Base-by-base conservation (phyloP, 1,140 invertebrate species). In the Pseudachorutes palmiensis region DNA sequence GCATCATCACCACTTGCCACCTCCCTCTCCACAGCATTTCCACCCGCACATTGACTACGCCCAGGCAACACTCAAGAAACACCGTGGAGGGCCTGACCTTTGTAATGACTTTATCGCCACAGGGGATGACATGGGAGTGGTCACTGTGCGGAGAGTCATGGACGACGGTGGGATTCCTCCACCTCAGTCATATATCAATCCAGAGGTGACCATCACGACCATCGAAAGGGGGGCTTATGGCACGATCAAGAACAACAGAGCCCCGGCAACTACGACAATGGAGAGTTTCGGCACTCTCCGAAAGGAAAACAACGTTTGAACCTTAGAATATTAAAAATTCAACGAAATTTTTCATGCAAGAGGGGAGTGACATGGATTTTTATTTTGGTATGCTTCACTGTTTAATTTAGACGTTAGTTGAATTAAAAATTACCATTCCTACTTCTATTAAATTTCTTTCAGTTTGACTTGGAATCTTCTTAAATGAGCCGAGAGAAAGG, bases 301-400 rank as follows among this genome's bases (percentile, higher is more conserved):
- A 57, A 73, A 73, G 41, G 72, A 73, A 60, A 73, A 73, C 62
- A 73, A 73, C 45, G 32, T 73, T 29, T 73, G 70, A 55, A 57
- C 49, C 48, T 51, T 31, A 45, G 36, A 66, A 19, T 49, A 45
- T 63, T 45, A 33, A 12, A 63, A 12, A 63, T 3, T 2, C 31
- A 2, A 22, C 33, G 31, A 41, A 28, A 31, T 57, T 55, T 22
- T 29, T 14, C 2, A 24, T 29, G 5, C 22, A 30, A 24, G 28
- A 62, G 19, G 9, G 19, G 24, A 62, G 5, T 33, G 32, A 48
- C 22, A 49, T 55, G n/a, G 66, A 31, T n/a, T n/a, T n/a, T n/a
- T n/a, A n/a, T n/a, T n/a, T n/a, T n/a, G n/a, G n/a, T n/a, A n/a
- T n/a, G n/a, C n/a, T n/a, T n/a, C n/a, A n/a, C n/a, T n/a, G n/a